Evolutionary conservation across 1,140 invertebrate species (phyloP).

Genomic region (Mamestra configurata): DNA sequence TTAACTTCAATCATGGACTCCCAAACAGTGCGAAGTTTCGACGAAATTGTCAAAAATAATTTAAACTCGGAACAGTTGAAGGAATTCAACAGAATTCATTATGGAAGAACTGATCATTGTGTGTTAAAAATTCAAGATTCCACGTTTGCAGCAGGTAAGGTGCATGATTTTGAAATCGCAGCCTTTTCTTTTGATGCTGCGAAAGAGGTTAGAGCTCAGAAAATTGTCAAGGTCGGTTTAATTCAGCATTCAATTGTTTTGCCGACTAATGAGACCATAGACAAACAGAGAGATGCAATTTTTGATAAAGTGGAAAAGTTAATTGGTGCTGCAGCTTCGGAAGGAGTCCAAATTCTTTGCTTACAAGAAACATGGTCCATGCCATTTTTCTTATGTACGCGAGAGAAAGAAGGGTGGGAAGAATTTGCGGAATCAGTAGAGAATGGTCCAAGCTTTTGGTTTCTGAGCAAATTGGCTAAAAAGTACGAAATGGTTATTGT

Average conservation of each 20-base stretch:
- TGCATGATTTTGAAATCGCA: conserved; percentile 92
- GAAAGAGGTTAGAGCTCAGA: conserved; percentile 89
- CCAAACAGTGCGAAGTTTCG: conserved; percentile 53
- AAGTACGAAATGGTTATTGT: conserved; percentile 98
- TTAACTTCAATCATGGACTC: conserved; percentile 26
- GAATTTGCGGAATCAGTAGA: conserved; percentile 98
- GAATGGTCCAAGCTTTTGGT: conserved; percentile 94
- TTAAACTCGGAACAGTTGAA: conserved; percentile 89
- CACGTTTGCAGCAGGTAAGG: conserved; percentile 61
- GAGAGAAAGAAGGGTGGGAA: conserved; percentile 98
- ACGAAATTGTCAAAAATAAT: conserved; percentile 75
- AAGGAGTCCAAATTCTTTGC: conserved; percentile 96
- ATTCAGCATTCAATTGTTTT: conserved; percentile 97
- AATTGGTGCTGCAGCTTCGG: conserved; percentile 93
- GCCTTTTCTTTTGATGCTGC: conserved; percentile 91
- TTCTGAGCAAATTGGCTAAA: conserved; percentile 93
- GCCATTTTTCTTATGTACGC: conserved; percentile 99
- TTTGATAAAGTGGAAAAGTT: conserved; percentile 93
- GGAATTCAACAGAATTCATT: conserved; percentile 93
- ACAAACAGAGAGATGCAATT: conserved; percentile 94
- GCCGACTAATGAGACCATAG: conserved; percentile 92
- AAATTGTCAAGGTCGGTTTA: conserved; percentile 93
- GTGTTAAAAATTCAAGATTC: conserved; percentile 69
- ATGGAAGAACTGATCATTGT: conserved; percentile 89
- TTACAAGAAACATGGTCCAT: conserved; percentile 99